Evolutionary conservation across 1,140 invertebrate genomes (phyloP).

Genomic region (Caerostris extrusa): DNA sequence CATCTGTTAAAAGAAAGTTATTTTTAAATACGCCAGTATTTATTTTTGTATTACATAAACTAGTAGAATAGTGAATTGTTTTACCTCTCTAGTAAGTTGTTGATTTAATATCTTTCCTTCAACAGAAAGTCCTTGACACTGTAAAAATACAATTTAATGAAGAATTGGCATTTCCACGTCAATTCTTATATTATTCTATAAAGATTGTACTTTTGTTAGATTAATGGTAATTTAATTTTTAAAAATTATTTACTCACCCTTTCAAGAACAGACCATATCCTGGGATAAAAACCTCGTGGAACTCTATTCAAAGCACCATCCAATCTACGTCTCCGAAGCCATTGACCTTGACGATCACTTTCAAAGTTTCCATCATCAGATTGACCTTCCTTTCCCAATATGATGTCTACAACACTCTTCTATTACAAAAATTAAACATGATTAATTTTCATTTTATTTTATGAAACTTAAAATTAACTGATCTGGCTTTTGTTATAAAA

Average conservation of each 20-base stretch:
- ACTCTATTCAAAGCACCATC: conserved; percentile 99
- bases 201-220: not conserved
- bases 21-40: no score
- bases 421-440: conserved; percentile 46
- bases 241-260: conserved; percentile 84
- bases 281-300: conserved; percentile 96
- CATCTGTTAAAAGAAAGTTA: conserved; percentile 86
- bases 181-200: not conserved
- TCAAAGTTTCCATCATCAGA: conserved; percentile 81
- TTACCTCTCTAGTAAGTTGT: conserved; percentile 93
- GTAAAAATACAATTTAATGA: conserved; percentile 52
- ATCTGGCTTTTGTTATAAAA: no score
- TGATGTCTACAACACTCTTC: conserved; percentile 79
- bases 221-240: not conserved
- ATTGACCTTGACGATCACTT: conserved; percentile 95
- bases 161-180: not conserved
- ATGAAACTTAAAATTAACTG: no score
- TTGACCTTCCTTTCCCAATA: conserved; percentile 78
- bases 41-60: no score
- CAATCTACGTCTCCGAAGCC: conserved; percentile 94
- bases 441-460: no score
- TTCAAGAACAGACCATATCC: conserved; percentile 93
- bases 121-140: conserved; percentile 95
- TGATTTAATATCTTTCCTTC: conserved; percentile 94
- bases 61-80: not conserved